These are phyloP conservation scores for Tachyglossus aculeatus DNA, from an alignment of 2,797 vertebrate genomes.

Conservation along the genomic window DNA sequence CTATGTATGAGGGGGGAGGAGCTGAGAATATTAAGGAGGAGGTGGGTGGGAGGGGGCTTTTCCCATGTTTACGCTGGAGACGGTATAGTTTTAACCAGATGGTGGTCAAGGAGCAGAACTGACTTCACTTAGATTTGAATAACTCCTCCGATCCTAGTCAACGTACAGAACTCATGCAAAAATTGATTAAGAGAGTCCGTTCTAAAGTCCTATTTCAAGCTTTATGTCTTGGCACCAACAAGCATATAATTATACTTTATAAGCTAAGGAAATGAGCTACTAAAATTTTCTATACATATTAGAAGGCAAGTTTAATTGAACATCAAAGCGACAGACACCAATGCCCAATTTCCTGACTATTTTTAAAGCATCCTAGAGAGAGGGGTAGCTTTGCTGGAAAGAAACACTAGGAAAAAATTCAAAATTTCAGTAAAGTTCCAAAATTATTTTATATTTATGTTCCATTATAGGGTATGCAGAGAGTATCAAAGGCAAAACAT, in stretches of 20 bases:
- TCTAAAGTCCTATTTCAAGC: neutral
- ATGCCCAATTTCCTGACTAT: too few species aligned
- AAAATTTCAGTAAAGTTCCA: neutral
- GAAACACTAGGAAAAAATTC: neutral
- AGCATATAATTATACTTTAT: conserved; percentile 30
- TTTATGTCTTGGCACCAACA: conserved; percentile 29
- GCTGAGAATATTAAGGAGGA: too few species aligned
- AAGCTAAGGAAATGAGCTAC: conserved; percentile 56
- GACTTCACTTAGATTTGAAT: too few species aligned
- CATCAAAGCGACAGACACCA: neutral
- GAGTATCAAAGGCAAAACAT: neutral
- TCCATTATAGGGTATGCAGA: neutral
- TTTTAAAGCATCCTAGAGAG: neutral
- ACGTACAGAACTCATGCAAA: neutral
- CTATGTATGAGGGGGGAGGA: too few species aligned
- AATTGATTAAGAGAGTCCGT: neutral
- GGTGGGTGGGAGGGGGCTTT: too few species aligned
- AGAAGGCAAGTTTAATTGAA: neutral
- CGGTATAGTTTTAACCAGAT: too few species aligned
- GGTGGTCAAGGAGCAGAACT: too few species aligned
- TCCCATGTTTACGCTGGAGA: too few species aligned
- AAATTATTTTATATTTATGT: neutral
- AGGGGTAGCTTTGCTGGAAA: neutral
- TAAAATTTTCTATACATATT: conserved; percentile 36
- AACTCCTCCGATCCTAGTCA: too few species aligned